Conservation (phyloP, 92 coral and sea anemone species). For the Bergia sp. region DNA sequence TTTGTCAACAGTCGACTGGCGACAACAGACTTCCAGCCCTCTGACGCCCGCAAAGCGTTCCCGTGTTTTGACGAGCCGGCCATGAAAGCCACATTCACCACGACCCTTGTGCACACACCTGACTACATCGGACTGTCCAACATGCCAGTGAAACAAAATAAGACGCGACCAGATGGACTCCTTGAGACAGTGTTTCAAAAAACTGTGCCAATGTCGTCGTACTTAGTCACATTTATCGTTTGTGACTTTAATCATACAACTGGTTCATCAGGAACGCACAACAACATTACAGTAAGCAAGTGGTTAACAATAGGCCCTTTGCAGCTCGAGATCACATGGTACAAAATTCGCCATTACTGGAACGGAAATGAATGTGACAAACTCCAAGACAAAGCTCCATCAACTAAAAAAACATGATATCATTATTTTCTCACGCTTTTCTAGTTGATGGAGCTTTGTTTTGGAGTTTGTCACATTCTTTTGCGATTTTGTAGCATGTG, state of each 20-base stretch:
- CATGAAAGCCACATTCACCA: constrained; percentile 87
- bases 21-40: constrained; percentile 85
- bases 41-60: constrained; percentile 91
- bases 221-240: constrained; percentile 87
- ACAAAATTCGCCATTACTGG: not conserved
- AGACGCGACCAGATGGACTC: constrained; percentile 55
- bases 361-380: no score
- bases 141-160: constrained; percentile 68
- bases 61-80: constrained; percentile 95
- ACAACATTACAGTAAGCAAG: constrained; percentile 70
- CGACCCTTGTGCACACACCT: constrained; percentile 68
- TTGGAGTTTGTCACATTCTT: no score
- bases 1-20: constrained; percentile 71
- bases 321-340: no score
- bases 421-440: no score
- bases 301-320: no score
- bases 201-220: constrained; percentile 93
- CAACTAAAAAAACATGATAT: no score
- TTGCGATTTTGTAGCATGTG: no score
- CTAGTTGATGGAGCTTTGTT: no score
- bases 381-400: no score
- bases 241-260: constrained; percentile 80
- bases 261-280: constrained; percentile 62
- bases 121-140: constrained; percentile 83
- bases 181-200: constrained; percentile 69